phyloP scores from a whole-genome alignment of 2,888 invertebrate genomes.

The Encarsia formosa region DNA sequence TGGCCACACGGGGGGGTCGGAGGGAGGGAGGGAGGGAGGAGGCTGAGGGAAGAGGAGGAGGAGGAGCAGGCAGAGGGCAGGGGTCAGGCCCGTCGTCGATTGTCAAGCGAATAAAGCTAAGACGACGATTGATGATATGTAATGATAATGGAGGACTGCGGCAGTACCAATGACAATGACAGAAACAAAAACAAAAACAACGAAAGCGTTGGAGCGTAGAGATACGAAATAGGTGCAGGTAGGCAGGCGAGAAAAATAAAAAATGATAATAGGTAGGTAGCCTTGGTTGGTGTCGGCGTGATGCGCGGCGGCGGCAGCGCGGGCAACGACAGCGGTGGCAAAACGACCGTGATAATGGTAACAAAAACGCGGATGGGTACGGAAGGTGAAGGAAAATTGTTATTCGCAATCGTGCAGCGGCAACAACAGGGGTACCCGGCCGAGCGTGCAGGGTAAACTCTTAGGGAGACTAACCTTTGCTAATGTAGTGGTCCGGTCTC shows the following conservation, averaged over 20 bases:
- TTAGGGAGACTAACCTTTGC: constrained; percentile 48
- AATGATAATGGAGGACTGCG: too few species aligned
- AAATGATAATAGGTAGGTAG: too few species aligned
- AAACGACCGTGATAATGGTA: neutral
- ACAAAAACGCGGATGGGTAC: neutral
- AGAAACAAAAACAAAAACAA: neutral
- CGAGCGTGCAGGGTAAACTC: neutral
- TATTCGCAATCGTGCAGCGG: too few species aligned
- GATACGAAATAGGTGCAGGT: too few species aligned
- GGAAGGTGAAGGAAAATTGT: too few species aligned
- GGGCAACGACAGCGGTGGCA: too few species aligned
- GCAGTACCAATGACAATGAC: too few species aligned
- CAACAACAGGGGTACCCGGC: too few species aligned
- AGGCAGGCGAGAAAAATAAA: too few species aligned
- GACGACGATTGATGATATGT: neutral
- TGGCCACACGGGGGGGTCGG: neutral
- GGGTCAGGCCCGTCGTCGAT: neutral
- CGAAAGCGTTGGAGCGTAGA: neutral
- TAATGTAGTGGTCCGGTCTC: constrained; percentile 49
- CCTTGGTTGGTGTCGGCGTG: too few species aligned
- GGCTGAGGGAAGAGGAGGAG: neutral
- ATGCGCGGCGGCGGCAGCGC: too few species aligned
- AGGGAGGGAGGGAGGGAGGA: neutral
- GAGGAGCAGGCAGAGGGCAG: neutral
- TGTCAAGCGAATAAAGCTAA: neutral